A percentile compares a stretch with the other conserved stretches of the same genome.
phyloP scores from a whole-genome alignment of 2,888 invertebrate species.

The Aromia moschata region DNA sequence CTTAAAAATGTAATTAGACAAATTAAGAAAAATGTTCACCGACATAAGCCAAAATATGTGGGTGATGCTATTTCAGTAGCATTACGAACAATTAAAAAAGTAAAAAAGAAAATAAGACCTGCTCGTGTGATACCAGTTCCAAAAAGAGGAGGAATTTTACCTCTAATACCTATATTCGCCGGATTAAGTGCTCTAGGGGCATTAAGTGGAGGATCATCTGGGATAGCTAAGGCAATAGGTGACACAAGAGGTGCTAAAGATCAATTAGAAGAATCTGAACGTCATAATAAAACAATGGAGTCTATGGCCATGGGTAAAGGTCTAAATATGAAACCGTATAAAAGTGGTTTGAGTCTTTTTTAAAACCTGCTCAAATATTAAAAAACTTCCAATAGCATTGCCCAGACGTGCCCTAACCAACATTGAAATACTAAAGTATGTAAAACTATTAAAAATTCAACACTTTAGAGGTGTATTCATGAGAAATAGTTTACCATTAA shows the following conservation, averaged over 20 bases:
- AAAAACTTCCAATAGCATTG: too few species aligned
- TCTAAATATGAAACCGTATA: conserved; percentile 19
- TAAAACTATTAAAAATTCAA: conserved; percentile 24
- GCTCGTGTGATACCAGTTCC: conserved; percentile 48
- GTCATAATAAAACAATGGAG: conserved; percentile 46
- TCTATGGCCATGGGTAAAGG: conserved; percentile 40
- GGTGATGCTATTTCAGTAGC: not conserved
- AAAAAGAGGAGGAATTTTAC: conserved; percentile 51
- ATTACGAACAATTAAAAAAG: not conserved
- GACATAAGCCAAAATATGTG: not conserved
- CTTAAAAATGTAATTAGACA: not conserved
- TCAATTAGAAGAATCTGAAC: conserved; percentile 41
- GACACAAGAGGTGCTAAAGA: conserved; percentile 38
- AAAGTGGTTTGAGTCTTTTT: conserved; percentile 23
- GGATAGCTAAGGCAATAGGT: conserved; percentile 43
- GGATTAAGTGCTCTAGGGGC: conserved; percentile 41
- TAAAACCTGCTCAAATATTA: conserved; percentile 24
- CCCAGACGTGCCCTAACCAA: conserved; percentile 31
- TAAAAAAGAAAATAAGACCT: conserved; percentile 1
- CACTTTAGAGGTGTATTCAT: conserved; percentile 37
- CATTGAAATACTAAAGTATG: conserved; percentile 31
- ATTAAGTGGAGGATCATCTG: conserved; percentile 37
- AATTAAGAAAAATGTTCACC: not conserved
- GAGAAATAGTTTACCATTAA: conserved; percentile 29
- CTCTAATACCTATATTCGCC: conserved; percentile 45